phyloP scores from a whole-genome alignment of 1,140 invertebrate species.

The Orchesella cincta region DNA sequence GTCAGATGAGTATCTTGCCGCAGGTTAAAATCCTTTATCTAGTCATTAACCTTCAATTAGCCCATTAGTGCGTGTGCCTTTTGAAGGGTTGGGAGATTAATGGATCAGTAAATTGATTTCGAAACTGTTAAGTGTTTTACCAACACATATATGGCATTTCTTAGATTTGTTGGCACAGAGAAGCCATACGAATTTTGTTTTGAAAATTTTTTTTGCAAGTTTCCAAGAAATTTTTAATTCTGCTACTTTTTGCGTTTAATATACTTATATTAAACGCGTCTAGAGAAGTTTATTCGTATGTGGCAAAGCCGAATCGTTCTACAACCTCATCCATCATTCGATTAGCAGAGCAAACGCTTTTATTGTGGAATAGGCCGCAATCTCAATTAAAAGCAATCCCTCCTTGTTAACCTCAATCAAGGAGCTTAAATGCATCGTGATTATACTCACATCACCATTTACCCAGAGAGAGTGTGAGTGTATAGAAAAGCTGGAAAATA shows the following conservation, averaged over 20 bases:
- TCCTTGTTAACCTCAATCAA: slow-evolving; percentile 48
- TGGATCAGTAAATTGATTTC: too few species aligned
- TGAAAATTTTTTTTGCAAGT: too few species aligned
- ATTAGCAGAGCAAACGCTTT: slow-evolving; percentile 28
- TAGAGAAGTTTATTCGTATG: not conserved
- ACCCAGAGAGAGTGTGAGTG: not conserved
- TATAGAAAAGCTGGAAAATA: not conserved
- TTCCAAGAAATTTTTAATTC: too few species aligned
- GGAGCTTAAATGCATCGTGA: slow-evolving; percentile 28
- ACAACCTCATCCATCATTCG: slow-evolving; percentile 27
- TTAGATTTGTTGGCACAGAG: not conserved
- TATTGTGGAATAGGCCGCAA: slow-evolving; percentile 48
- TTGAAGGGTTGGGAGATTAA: too few species aligned
- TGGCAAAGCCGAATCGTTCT: too few species aligned
- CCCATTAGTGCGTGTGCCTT: too few species aligned
- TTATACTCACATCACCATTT: slow-evolving; percentile 17
- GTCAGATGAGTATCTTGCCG: too few species aligned
- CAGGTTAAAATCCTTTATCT: too few species aligned
- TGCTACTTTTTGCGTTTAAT: too few species aligned
- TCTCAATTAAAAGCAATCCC: slow-evolving; percentile 51
- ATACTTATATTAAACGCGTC: not conserved
- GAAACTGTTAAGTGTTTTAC: too few species aligned
- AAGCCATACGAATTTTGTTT: too few species aligned
- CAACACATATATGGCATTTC: not conserved
- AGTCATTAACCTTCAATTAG: too few species aligned